These are phyloP conservation scores for Ectemnius lituratus DNA, from an alignment of 2,888 invertebrate genomes.

Conservation along the genomic window DNA sequence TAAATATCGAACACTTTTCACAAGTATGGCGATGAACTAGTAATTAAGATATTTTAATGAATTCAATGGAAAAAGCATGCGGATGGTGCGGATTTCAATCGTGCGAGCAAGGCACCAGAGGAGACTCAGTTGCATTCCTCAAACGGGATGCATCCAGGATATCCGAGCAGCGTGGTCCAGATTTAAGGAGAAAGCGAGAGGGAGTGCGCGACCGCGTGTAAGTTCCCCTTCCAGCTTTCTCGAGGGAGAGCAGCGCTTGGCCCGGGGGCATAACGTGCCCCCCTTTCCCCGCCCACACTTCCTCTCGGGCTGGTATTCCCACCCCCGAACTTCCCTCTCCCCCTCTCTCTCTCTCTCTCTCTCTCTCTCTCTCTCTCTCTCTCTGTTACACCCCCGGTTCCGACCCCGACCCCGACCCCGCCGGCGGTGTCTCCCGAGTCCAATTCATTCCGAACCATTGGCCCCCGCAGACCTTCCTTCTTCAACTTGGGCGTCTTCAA, in stretches of 20 bases:
- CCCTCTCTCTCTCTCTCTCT: slow-evolving; percentile 10
- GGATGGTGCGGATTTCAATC: too few relatives aligned
- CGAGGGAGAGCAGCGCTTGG: slow-evolving; percentile 47
- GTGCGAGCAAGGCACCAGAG: too few relatives aligned
- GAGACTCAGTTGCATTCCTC: too few relatives aligned
- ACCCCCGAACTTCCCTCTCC: slow-evolving; percentile 34
- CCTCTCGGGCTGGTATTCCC: slow-evolving; percentile 49
- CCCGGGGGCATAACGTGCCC: slow-evolving; percentile 45
- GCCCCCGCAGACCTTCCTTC: slow-evolving; percentile 29
- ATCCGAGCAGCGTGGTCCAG: slow-evolving; percentile 8
- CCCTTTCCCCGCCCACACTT: slow-evolving; percentile 53
- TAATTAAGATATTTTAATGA: too few relatives aligned
- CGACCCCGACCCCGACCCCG: background rate
- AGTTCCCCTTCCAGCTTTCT: slow-evolving; percentile 45
- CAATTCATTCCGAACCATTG: slow-evolving; percentile 43
- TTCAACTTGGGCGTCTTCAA: slow-evolving; percentile 32
- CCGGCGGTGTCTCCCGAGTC: background rate
- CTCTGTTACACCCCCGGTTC: slow-evolving; percentile 6
- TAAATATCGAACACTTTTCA: too few relatives aligned
- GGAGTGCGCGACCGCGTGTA: slow-evolving; percentile 52
- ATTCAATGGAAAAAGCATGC: too few relatives aligned
- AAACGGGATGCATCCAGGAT: background rate
- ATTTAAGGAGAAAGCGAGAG: slow-evolving; percentile 31
- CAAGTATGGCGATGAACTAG: too few relatives aligned
- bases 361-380: slow-evolving; percentile 9